Conservation (phyloP, 2,113 vertebrate genomes). For the Salvelinus namaycush region DNA sequence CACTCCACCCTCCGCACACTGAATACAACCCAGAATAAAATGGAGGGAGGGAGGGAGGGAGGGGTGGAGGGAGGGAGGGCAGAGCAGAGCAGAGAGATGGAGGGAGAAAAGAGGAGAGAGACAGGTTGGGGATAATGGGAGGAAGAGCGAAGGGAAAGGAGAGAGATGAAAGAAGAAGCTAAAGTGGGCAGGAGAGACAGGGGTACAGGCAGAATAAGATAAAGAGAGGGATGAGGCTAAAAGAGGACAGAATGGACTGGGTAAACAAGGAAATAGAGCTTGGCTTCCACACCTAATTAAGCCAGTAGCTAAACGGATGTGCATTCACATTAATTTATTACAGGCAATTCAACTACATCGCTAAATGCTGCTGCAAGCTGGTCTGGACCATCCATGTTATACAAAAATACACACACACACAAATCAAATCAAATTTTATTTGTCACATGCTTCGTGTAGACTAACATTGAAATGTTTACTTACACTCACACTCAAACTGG, state of each 20-base stretch:
- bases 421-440: too few species aligned
- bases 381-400: too few species aligned
- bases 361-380: too few species aligned
- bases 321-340: background rate
- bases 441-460: too few species aligned
- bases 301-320: background rate
- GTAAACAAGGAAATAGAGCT: background rate
- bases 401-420: too few species aligned
- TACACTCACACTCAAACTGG: too few species aligned
- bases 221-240: background rate
- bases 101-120: background rate
- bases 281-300: background rate
- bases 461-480: too few species aligned
- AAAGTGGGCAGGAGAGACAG: background rate
- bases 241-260: background rate
- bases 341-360: too few species aligned
- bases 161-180: slow-evolving; percentile 7
- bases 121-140: background rate
- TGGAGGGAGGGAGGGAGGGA: too few species aligned
- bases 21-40: background rate
- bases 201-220: background rate
- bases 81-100: too few species aligned
- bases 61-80: too few species aligned
- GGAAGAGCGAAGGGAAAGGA: background rate
- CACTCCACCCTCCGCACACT: background rate